Percentiles rank a stretch among this genome's conserved stretches.
phyloP scores from a whole-genome alignment of 2,797 vertebrate genomes.

The Pachyuromys duprasi region DNA sequence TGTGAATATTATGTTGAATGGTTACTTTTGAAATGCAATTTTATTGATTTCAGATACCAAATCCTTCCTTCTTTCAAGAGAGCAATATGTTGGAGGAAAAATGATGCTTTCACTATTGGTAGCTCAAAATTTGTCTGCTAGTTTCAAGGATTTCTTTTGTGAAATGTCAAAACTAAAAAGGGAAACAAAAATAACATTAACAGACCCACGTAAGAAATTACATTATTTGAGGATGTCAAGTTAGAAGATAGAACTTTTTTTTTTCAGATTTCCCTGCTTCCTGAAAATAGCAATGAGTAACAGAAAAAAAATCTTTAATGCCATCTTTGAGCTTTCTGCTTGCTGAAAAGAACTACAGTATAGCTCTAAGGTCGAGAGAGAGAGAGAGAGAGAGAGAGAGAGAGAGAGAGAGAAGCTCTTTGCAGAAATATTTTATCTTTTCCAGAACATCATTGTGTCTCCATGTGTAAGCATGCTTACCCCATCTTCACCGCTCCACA shows the following conservation, averaged over 20 bases:
- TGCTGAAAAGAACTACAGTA: conserved; percentile 71
- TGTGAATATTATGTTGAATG: conserved; percentile 71
- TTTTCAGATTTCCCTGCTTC: conserved; percentile 66
- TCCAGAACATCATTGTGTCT: conserved; percentile 44
- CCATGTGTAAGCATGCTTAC: conserved; percentile 50
- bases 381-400: not conserved
- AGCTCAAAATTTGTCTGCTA: conserved; percentile 70
- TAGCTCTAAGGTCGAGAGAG: conserved; percentile 58
- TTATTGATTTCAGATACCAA: conserved; percentile 74
- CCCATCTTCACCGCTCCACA: conserved; percentile 60
- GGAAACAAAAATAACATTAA: conserved; percentile 82
- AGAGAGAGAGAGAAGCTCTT: not conserved
- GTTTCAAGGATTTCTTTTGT: conserved; percentile 76
- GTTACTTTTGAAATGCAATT: conserved; percentile 77
- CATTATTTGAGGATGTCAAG: conserved; percentile 82
- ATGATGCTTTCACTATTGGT: conserved; percentile 44
- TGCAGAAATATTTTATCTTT: conserved; percentile 78
- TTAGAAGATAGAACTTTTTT: conserved; percentile 69
- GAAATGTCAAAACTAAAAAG: conserved; percentile 81
- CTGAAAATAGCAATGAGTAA: conserved; percentile 80
- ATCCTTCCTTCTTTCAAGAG: conserved; percentile 67
- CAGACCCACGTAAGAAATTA: conserved; percentile 77
- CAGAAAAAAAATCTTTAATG: conserved; percentile 75
- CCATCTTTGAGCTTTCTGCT: conserved; percentile 74
- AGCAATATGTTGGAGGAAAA: conserved; percentile 65